Conservation (phyloP, 2,113 vertebrate species). For the Halcyon senegalensis region DNA sequence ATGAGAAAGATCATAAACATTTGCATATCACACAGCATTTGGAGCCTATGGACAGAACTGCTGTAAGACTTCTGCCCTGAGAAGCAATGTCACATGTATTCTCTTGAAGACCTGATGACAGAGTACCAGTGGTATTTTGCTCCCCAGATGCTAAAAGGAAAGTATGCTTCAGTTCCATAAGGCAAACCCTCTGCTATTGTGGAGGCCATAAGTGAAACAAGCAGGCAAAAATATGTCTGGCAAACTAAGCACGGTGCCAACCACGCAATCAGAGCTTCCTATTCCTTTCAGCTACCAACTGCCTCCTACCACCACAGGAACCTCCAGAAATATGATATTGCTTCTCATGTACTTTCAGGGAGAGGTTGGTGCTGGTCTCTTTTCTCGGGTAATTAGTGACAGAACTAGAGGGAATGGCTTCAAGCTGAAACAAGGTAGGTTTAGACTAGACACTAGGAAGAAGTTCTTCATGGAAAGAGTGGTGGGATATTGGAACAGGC, state of each 20-base stretch:
- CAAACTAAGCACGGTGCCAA: neutral
- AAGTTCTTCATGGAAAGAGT: too few species aligned
- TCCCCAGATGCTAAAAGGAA: neutral
- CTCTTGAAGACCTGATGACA: neutral
- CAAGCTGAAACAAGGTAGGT: too few species aligned
- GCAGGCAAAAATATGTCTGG: neutral
- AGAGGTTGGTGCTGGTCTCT: too few species aligned
- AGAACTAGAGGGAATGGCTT: too few species aligned
- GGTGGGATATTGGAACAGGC: too few species aligned
- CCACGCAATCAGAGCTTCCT: neutral
- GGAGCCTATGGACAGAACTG: neutral
- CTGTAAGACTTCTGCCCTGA: neutral
- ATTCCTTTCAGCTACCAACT: neutral
- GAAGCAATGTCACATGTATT: neutral
- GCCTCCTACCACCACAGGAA: neutral
- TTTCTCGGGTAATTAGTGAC: too few species aligned
- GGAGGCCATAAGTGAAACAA: neutral
- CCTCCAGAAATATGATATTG: neutral
- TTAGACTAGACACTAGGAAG: too few species aligned
- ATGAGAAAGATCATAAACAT: neutral
- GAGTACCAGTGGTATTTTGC: neutral
- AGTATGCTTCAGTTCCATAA: neutral
- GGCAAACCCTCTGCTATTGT: neutral
- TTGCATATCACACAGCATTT: neutral
- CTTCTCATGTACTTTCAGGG: neutral